Base-by-base conservation (phyloP, 2,888 invertebrate genomes). In the Cactoblastis cactorum region DNA sequence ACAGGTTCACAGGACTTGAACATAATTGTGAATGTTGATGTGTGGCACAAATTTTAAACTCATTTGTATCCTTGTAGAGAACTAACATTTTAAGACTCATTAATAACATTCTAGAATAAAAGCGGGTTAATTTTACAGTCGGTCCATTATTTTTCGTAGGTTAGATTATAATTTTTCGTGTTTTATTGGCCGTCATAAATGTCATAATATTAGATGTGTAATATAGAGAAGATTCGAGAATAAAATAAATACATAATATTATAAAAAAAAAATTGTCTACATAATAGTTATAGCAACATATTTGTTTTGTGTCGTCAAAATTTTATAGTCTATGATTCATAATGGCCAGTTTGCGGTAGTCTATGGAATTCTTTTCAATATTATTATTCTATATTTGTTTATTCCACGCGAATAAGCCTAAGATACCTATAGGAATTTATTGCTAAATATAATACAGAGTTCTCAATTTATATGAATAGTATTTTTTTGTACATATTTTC, bases 171-270 rank as follows among this genome's bases (percentile, higher is more conserved):
- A 46, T 51, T 61, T 75, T 76, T 72, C 64, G 74, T 80, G 77
- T 75, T 74, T 72, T 69, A 77, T 80, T 75, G 77, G 77, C 79
- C 79, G 77, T 80, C 68, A 76, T 80, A 76, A 75, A 78, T 81
- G 82, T 83, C 83, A 83, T 83, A 80, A 83, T 83, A 81, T 75
- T 83, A 81, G 77, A 77, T 82, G 75, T 84, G 79, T 84, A 80
- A 77, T 78, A 84, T 82, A 84, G 80, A 73, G n/a, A n/a, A n/a
- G 70, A 76, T 79, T 83, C 70, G 71, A 80, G 72, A 77, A 72
- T 77, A 74, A 65, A 58, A 59, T 74, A 67, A 68, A 73, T 66
- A 69, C 63, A 63, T 66, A 68, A 66, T 67, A 63, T 65, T n/a
- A n/a, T n/a, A n/a, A 68, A 67, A 73, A 74, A 32, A 39, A 49